phyloP scores from a whole-genome alignment of 2,888 invertebrate species.

The Dendrolimus pini region DNA sequence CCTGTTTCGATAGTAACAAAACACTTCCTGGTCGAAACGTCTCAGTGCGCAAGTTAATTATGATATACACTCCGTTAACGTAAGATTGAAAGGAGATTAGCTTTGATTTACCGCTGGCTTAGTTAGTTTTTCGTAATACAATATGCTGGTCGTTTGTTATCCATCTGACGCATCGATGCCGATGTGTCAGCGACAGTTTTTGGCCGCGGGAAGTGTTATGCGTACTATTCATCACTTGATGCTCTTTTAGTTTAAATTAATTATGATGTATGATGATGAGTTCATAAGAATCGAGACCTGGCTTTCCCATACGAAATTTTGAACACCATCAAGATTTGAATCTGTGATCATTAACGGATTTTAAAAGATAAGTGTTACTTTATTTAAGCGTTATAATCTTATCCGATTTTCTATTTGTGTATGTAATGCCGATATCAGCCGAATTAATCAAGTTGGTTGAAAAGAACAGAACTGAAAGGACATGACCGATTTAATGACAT shows the following conservation, averaged over 20 bases:
- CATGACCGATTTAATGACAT: too few relatives aligned
- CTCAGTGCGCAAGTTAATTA: slow-evolving; percentile 36
- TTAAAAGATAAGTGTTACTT: too few relatives aligned
- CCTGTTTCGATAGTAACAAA: slow-evolving; percentile 53
- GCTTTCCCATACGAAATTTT: too few relatives aligned
- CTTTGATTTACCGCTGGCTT: slow-evolving; percentile 42
- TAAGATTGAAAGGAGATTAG: slow-evolving; percentile 59
- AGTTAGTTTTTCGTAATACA: slow-evolving; percentile 13
- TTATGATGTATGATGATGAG: background rate
- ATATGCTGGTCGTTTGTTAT: slow-evolving; percentile 26
- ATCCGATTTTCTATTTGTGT: too few relatives aligned
- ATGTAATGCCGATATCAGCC: too few relatives aligned
- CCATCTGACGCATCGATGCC: background rate
- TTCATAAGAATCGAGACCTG: background rate
- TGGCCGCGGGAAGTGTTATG: slow-evolving; percentile 5
- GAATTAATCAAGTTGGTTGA: too few relatives aligned
- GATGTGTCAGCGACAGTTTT: too few relatives aligned
- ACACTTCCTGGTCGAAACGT: slow-evolving; percentile 46
- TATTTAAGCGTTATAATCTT: too few relatives aligned
- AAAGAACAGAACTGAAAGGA: too few relatives aligned
- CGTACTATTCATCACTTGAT: background rate
- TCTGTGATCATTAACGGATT: too few relatives aligned
- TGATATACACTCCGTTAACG: slow-evolving; percentile 49
- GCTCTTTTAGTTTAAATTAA: background rate
- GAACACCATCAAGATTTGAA: too few relatives aligned